phyloP scores from a whole-genome alignment of 2,113 vertebrate genomes.

The Aramus guarauna region DNA sequence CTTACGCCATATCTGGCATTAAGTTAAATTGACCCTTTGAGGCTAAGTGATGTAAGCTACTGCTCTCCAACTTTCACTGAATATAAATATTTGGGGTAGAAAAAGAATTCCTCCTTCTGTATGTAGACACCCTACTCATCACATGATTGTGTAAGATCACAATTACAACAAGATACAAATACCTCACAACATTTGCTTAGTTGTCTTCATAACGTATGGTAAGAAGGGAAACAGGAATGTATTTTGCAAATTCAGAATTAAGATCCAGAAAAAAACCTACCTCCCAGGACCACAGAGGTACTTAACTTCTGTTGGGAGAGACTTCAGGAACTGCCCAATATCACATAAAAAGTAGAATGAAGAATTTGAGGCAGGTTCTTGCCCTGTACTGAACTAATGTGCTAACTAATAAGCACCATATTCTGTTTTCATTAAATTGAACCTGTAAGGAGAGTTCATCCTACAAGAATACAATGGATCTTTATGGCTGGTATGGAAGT shows the following conservation, averaged over 20 bases:
- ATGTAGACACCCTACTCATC: not conserved
- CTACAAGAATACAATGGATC: not conserved
- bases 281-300: not conserved
- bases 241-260: not conserved
- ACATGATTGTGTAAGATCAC: not conserved
- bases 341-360: not conserved
- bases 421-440: not conserved
- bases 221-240: not conserved
- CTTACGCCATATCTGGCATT: not conserved
- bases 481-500: not conserved
- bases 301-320: not conserved
- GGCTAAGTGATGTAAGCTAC: not conserved
- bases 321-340: not conserved
- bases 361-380: not conserved
- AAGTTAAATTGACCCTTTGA: not conserved
- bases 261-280: not conserved
- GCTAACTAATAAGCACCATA: not conserved
- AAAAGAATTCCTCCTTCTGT: not conserved
- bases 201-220: not conserved
- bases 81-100: not conserved
- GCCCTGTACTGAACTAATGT: not conserved
- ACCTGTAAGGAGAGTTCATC: not conserved
- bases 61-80: not conserved
- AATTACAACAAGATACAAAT: not conserved
- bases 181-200: not conserved